These are phyloP conservation scores for Euthynnus affinis DNA, from an alignment of 2,797 vertebrate species.

Conservation along the genomic window DNA sequence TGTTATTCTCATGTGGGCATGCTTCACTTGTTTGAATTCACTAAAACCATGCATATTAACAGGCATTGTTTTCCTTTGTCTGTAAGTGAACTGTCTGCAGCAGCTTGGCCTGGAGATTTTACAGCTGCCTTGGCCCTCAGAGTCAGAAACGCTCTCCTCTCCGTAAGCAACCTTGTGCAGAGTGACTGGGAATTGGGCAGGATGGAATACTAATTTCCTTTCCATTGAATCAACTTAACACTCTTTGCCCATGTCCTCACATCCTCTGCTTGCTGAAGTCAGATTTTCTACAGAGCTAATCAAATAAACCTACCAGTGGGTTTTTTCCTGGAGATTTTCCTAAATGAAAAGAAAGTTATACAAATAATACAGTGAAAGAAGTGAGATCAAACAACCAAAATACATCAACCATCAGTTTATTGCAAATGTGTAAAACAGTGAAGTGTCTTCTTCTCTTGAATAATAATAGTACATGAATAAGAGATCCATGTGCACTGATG, in stretches of 20 bases:
- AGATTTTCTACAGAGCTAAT: slow-evolving; percentile 20
- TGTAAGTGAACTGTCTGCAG: slow-evolving; percentile 5
- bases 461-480: not conserved
- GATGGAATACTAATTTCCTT: slow-evolving; percentile 54
- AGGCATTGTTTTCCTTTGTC: not conserved
- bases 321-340: not conserved
- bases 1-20: not conserved
- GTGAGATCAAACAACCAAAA: not conserved
- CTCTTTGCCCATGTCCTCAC: slow-evolving; percentile 29
- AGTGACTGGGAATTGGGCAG: slow-evolving; percentile 40
- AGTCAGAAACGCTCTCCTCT: slow-evolving; percentile 31
- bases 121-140: slow-evolving; percentile 38
- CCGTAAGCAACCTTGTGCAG: slow-evolving; percentile 44
- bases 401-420: not conserved
- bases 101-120: slow-evolving; percentile 25
- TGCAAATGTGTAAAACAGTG: not conserved
- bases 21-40: not conserved
- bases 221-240: slow-evolving; percentile 37
- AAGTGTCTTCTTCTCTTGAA: not conserved
- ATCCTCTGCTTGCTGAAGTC: slow-evolving; percentile 34
- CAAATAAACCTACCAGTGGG: slow-evolving; percentile 3
- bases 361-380: not conserved
- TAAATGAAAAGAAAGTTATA: not conserved
- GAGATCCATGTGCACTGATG: not conserved
- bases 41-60: no score